phyloP scores from a whole-genome alignment of 2,113 vertebrate genomes.

The Penelope pileata region DNA sequence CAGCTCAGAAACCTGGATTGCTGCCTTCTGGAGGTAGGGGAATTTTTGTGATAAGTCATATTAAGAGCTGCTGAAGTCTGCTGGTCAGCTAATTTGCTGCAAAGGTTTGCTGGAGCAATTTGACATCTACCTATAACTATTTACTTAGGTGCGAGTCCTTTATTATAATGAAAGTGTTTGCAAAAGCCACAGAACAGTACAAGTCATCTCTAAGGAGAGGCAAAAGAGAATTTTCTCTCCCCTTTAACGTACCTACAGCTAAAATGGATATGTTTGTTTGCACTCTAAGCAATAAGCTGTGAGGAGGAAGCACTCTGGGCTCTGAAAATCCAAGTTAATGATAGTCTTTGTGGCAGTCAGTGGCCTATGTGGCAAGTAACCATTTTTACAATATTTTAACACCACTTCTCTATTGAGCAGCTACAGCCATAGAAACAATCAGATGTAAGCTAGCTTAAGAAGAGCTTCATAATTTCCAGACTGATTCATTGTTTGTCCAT shows the following conservation, averaged over 20 bases:
- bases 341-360: rapidly evolving
- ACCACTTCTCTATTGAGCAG: neutral
- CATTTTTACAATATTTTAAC: neutral
- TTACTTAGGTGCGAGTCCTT: neutral
- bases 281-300: neutral
- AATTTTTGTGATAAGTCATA: neutral
- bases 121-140: neutral
- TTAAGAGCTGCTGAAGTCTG: neutral
- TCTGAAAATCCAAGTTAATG: rapidly evolving
- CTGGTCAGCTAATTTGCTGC: neutral
- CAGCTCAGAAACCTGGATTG: neutral
- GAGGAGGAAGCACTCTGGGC: neutral
- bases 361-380: neutral
- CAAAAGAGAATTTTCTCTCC: neutral
- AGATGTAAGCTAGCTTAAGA: neutral
- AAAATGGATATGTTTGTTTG: neutral
- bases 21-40: neutral
- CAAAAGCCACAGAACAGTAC: neutral
- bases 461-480: neutral
- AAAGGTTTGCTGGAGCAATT: neutral
- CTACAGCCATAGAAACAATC: neutral
- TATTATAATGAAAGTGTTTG: neutral
- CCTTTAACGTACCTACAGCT: neutral
- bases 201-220: neutral
- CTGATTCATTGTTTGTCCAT: neutral